A percentile compares a stretch with the other conserved stretches of the same genome.
phyloP scores from a whole-genome alignment of 2,113 vertebrate genomes.

The Acinonyx jubatus region DNA sequence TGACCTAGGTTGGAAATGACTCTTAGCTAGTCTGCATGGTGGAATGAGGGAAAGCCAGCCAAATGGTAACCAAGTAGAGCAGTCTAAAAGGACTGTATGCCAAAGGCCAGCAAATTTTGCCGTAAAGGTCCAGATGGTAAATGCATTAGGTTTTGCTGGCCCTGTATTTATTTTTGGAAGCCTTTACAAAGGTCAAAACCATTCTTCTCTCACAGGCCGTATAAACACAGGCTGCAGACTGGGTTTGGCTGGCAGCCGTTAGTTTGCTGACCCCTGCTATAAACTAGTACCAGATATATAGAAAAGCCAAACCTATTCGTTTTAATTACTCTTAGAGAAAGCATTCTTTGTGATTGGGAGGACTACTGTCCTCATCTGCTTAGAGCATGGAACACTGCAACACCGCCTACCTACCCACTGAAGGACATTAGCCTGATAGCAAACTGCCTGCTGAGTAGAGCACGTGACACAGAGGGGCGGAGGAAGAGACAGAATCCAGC shows the following conservation, averaged over 20 bases:
- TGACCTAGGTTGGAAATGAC: background rate
- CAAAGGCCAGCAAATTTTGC: background rate
- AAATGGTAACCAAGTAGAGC: background rate
- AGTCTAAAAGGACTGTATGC: background rate
- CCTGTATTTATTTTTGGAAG: background rate
- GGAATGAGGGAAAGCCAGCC: background rate
- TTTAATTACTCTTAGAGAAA: background rate
- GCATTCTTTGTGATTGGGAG: background rate
- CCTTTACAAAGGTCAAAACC: background rate
- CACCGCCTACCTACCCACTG: background rate
- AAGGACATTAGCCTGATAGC: background rate
- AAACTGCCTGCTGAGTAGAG: background rate
- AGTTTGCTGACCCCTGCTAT: background rate
- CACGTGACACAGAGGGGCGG: no score
- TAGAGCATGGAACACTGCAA: background rate
- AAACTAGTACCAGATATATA: background rate
- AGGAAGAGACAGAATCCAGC: no score
- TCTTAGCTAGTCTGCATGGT: background rate
- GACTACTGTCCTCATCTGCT: background rate
- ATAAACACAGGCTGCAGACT: background rate
- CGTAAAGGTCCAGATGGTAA: background rate
- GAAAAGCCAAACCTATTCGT: background rate
- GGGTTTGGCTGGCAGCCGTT: background rate
- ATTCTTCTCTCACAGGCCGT: background rate
- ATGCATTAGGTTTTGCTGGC: background rate